These are phyloP conservation scores for Acipenser ruthenus DNA, from an alignment of 2,797 vertebrate genomes.

Conservation along the genomic window DNA sequence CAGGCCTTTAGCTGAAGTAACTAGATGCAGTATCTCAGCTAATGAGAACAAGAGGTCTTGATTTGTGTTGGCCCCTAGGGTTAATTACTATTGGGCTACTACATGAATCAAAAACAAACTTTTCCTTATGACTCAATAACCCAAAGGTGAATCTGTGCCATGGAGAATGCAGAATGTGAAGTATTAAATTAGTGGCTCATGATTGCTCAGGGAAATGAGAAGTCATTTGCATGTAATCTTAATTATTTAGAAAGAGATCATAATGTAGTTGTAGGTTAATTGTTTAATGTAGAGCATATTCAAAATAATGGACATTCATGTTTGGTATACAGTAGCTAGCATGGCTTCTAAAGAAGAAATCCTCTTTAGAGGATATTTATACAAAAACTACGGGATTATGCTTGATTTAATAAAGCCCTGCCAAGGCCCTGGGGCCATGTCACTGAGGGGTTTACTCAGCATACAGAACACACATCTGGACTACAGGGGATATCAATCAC, in stretches of 20 bases:
- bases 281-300: not conserved
- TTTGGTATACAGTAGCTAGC: not conserved
- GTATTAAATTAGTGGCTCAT: conserved; percentile 1
- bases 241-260: conserved; percentile 6
- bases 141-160: not conserved
- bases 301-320: not conserved
- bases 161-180: not conserved
- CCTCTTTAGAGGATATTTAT: no score
- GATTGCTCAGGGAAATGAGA: not conserved
- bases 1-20: conserved; percentile 14
- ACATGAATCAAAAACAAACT: conserved; percentile 4
- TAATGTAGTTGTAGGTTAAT: not conserved
- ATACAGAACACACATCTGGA: no score
- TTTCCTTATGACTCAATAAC: not conserved
- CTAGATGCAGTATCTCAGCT: conserved; percentile 8
- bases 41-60: conserved; percentile 18
- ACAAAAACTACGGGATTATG: no score
- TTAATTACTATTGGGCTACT: conserved; percentile 26
- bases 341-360: no score
- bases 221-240: not conserved
- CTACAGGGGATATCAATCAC: no score
- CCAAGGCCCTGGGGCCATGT: no score
- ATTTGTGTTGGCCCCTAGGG: conserved; percentile 24
- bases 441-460: no score
- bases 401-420: no score